Evolutionary conservation across 2,113 vertebrate species (phyloP).

Genomic region (Calidris pugnax): DNA sequence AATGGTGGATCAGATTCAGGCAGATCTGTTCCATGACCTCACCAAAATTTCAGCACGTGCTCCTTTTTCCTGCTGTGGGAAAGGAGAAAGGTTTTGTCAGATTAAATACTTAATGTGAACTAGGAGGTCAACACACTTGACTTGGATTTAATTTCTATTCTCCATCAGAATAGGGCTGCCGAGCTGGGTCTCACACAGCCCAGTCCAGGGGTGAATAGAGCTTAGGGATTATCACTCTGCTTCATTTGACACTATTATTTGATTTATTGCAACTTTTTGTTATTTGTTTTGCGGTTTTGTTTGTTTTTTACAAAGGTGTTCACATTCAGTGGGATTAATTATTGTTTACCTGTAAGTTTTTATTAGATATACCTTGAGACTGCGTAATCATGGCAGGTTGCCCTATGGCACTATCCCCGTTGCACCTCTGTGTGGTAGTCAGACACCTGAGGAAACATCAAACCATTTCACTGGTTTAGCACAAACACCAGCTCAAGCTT

Average conservation of each 20-base stretch:
- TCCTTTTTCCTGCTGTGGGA: neutral
- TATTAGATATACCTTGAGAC: neutral
- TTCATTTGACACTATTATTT: neutral
- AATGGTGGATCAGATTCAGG: neutral
- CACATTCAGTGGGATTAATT: neutral
- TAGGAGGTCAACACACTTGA: neutral
- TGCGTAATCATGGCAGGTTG: too few relatives aligned
- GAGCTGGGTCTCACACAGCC: neutral
- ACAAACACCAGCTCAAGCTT: fast-evolving
- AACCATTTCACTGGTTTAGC: neutral
- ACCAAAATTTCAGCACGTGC: neutral
- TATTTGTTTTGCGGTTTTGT: neutral
- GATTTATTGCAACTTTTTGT: neutral
- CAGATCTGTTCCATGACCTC: neutral
- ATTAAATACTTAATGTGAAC: neutral
- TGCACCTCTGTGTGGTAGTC: neutral
- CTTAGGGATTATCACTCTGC: neutral
- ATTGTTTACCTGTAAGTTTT: neutral
- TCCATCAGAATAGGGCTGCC: neutral
- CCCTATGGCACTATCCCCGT: too few relatives aligned
- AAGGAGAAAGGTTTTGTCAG: neutral
- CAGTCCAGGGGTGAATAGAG: neutral
- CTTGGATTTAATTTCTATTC: neutral
- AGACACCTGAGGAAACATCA: neutral
- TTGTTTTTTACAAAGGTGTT: neutral